Conservation (phyloP, 2,888 invertebrate genomes). For the Xestia xanthographa region DNA sequence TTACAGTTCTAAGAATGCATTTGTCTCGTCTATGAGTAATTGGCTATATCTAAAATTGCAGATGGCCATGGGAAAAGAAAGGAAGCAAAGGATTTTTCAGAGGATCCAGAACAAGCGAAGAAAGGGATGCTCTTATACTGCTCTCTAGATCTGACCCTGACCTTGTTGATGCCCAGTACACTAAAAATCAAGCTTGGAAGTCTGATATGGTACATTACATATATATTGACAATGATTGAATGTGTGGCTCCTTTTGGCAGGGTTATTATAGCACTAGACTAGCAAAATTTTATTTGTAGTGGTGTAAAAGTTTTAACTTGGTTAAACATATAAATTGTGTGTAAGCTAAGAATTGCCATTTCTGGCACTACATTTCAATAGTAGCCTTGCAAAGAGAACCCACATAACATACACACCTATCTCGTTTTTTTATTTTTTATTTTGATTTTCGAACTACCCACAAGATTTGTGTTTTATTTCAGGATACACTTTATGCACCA, state of each 20-base stretch:
- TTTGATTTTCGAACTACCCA: neutral
- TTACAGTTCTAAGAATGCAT: neutral
- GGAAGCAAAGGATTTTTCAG: constrained; percentile 95
- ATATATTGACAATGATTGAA: neutral
- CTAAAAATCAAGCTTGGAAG: constrained; percentile 99
- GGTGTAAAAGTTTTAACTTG: neutral
- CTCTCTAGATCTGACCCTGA: constrained; percentile 94
- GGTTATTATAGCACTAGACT: neutral
- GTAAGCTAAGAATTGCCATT: neutral
- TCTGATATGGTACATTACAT: constrained; percentile 93
- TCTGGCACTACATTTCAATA: neutral
- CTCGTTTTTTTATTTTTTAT: too few species aligned
- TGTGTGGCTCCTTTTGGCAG: neutral
- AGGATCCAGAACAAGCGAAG: constrained; percentile 97
- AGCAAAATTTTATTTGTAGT: neutral
- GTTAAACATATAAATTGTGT: neutral
- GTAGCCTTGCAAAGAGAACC: neutral
- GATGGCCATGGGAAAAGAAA: constrained; percentile 95
- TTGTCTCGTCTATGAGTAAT: neutral
- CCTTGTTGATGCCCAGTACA: constrained; percentile 97
- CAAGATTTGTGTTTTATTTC: constrained; percentile 60
- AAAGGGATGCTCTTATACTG: constrained; percentile 96
- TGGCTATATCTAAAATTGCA: constrained; percentile 58
- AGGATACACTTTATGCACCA: constrained; percentile 96
- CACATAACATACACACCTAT: neutral